Percentiles rank a stretch among this genome's conserved stretches.
These are phyloP conservation scores for Drosophila tristis DNA, from an alignment of 1,140 invertebrate species.

Conservation along the genomic window DNA sequence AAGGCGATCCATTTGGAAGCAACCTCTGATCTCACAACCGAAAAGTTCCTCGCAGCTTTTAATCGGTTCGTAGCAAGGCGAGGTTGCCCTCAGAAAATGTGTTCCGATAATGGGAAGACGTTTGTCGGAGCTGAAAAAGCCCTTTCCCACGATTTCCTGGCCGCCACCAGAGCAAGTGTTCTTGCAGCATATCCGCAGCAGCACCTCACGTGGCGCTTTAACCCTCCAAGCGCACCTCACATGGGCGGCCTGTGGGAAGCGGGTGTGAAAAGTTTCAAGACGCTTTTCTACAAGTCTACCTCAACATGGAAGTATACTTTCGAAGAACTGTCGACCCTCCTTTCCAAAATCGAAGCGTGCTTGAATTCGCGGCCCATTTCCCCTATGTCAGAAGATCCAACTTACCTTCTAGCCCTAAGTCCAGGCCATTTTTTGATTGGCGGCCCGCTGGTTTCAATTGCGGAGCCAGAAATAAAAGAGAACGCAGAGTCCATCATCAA, in stretches of 20 bases:
- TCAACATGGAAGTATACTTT: no score
- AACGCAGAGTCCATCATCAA: not conserved
- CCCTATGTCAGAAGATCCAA: not conserved
- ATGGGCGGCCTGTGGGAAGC: conserved; percentile 77
- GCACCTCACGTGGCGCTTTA: no score
- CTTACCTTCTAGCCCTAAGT: not conserved
- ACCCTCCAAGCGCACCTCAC: conserved; percentile 43
- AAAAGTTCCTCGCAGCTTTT: conserved; percentile 1
- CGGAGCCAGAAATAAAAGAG: no score
- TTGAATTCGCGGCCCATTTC: no score
- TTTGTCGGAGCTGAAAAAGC: not conserved
- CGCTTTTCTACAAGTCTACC: no score
- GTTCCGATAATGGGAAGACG: not conserved
- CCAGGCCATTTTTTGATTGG: not conserved
- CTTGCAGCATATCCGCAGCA: not conserved
- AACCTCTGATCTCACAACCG: not conserved
- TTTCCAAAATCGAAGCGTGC: no score
- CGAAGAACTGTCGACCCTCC: no score
- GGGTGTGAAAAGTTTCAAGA: no score
- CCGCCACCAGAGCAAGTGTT: no score
- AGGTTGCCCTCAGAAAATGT: not conserved
- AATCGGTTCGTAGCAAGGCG: not conserved
- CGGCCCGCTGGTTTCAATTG: not conserved
- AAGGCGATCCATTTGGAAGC: no score
- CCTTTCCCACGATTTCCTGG: not conserved